Base-by-base conservation (phyloP, 53 echinoderm and acorn worm genomes). In the Glandiceps talaboti region DNA sequence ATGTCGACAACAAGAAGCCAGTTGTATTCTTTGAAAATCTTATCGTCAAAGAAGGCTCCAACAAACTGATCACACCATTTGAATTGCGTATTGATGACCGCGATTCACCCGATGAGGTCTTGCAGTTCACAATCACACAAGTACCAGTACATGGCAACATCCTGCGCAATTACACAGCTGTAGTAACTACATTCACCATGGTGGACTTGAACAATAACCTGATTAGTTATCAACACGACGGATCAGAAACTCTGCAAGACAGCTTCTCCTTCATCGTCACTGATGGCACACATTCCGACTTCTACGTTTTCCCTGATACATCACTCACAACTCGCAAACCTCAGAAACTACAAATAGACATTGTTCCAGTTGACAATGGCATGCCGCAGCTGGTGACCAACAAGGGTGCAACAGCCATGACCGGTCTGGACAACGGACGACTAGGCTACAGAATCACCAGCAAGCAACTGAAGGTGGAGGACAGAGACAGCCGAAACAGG, bases 211-310 rank as follows among this genome's bases (percentile, higher is more conserved):
- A 99, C 77, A 89, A 94, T 72, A 99, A 99, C 83, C 87, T 89
- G 28, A 99, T 99, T 89, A 99, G 99, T 77, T 99, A 99, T 88
- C 99, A 94, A 82, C 93, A 99, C 74, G 99, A 99, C 83, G 94
- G 94, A 75, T 88, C 93, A 20, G 91, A 91, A 79, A 83, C 87
- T 26, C 77, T 80, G 33, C 28, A 80, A 0, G 99, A 99, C 83
- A 94, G 94, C 73, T 99, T 99, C 90, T 99, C 99, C 74, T 99
- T 99, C 88, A 99, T 94, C 72, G 89, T 94, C 74, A 82, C 91
- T 0, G 99, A 99, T 79, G 99, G 99, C 76, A 99, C 94, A 75
- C 99, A 99, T 85, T 89, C 85, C 29, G 89, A 99, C 79, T 99
- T 99, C 81, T 83, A 91, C 32, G 99, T 99, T 45, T 80, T 81